phyloP scores from a whole-genome alignment of 2,113 vertebrate species.

The Phrynosoma blainvillii region DNA sequence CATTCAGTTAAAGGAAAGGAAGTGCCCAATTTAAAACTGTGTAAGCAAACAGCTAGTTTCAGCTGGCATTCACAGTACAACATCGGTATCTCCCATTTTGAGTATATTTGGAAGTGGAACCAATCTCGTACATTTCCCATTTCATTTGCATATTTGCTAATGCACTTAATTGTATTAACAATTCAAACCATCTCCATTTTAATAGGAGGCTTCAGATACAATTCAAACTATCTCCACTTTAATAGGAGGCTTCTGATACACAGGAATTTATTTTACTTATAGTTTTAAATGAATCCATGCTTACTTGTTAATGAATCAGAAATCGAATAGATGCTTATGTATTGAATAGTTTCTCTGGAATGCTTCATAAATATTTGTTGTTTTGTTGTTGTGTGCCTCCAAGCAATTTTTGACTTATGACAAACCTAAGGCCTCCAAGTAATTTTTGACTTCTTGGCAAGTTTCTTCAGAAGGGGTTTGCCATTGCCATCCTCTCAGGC shows the following conservation, averaged over 20 bases:
- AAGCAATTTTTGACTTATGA: too few relatives aligned
- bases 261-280: constrained; percentile 17
- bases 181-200: not conserved
- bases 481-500: too few relatives aligned
- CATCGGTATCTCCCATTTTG: not conserved
- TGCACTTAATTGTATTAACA: too few relatives aligned
- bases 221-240: not conserved
- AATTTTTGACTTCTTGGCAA: too few relatives aligned
- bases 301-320: not conserved
- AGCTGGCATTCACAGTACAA: not conserved
- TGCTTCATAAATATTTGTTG: too few relatives aligned
- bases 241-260: not conserved
- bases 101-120: not conserved
- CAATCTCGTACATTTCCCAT: too few relatives aligned
- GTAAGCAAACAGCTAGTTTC: not conserved
- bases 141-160: too few relatives aligned
- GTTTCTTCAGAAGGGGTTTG: too few relatives aligned
- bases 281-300: constrained; percentile 14
- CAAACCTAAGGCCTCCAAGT: too few relatives aligned
- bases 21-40: not conserved
- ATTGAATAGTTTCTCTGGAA: too few relatives aligned
- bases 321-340: too few relatives aligned
- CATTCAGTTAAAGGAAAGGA: not conserved
- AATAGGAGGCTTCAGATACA: not conserved
- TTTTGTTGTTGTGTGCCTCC: too few relatives aligned